Base-by-base conservation (phyloP, 2,888 invertebrate species). In the Diploptera punctata region DNA sequence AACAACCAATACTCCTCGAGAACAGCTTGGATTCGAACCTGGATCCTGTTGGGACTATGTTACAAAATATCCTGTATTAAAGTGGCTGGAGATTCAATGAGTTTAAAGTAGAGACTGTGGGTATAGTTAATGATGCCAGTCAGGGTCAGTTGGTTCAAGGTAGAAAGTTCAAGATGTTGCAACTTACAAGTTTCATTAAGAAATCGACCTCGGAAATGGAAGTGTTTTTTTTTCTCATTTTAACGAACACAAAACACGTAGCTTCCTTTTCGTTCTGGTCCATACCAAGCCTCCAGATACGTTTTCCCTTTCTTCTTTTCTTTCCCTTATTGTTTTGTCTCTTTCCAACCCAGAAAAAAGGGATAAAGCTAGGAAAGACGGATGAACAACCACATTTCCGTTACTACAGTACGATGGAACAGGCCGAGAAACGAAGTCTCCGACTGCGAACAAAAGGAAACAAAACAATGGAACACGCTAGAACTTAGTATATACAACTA, bases 241-340 rank as follows among this genome's bases (percentile, higher is more conserved):
- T 49, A 49, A 49, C 49, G 49, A 49, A 49, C 49, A 49, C 49
- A 49, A 49, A 49, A 49, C 49, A 49, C 49, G 49, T 49, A 49
- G 18, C 49, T 49, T 49, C 49, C 5, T 21, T 7, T 49, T 21
- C 49, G 19, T 49, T 49, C 49, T 21, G 19, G 19, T 49, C 4
- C 19, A 3, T 9, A 2, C 49, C 49, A 3, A 18, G 49, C 9
- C 19, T 49, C 49, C 19, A 49, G 49, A 49, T 49, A 49, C 18
- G 49, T 49, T 49, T 49, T 18, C 0, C 19, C 19, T 10, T 16
- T 19, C 19, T 49, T 49, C 4, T 49, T 49, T n/a, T n/a, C 10
- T 3, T 49, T 1, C n/a, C 49, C 19, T 21, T 19, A 18, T 49
- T 49, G 1, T 21, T 10, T 10, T 18, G 1, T 49, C 21, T 19